Percentiles rank a stretch among this genome's conserved stretches.
These are phyloP conservation scores for Tanytarsus gracilentus DNA, from an alignment of 2,888 invertebrate species.

Conservation along the genomic window DNA sequence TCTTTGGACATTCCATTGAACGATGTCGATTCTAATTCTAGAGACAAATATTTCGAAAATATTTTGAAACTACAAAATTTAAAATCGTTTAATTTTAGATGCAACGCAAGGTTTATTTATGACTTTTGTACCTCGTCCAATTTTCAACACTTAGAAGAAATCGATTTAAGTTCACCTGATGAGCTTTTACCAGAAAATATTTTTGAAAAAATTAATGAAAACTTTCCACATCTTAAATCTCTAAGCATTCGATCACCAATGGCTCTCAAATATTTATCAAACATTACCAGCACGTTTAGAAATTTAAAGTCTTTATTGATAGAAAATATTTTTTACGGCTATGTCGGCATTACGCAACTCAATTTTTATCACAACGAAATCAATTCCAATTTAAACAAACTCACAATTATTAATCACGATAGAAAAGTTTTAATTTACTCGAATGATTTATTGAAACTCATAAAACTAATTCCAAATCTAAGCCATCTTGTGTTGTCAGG, in stretches of 20 bases:
- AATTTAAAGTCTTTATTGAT: neutral
- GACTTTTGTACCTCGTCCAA: neutral
- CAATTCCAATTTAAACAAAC: neutral
- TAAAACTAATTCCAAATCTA: neutral
- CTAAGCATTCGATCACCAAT: neutral
- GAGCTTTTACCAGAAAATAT: neutral
- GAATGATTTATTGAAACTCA: neutral
- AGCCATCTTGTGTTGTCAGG: neutral
- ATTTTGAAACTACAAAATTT: neutral
- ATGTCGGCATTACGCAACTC: slow-evolving; percentile 1
- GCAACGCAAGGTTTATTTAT: neutral
- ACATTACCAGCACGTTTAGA: neutral
- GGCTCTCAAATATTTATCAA: neutral
- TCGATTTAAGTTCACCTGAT: neutral
- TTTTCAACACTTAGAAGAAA: neutral
- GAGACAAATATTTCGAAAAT: too few species aligned
- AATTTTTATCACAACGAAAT: neutral
- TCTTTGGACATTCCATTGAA: too few species aligned
- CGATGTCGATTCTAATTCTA: too few species aligned
- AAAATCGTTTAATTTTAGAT: neutral
- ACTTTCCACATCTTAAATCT: neutral
- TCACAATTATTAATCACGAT: neutral
- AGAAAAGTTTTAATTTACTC: neutral
- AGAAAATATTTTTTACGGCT: neutral
- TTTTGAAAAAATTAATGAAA: neutral